Evolutionary conservation across 2,888 invertebrate species (phyloP).

Genomic region (Limulus polyphemus): DNA sequence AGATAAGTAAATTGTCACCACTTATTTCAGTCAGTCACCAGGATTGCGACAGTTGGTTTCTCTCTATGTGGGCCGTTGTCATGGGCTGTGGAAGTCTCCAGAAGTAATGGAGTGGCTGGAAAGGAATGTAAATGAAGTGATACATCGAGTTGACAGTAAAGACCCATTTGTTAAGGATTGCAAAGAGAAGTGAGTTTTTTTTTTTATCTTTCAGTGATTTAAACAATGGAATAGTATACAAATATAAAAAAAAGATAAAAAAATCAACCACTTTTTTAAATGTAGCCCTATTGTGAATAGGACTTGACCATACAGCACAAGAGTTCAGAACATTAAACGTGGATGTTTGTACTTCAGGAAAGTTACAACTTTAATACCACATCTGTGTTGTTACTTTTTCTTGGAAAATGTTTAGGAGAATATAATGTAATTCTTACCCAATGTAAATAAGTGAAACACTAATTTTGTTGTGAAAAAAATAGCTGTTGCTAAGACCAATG

Average conservation of each 20-base stretch:
- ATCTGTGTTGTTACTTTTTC: too few species aligned
- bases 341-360: too few species aligned
- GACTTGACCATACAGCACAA: background rate
- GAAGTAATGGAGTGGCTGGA: conserved; percentile 64
- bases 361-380: too few species aligned
- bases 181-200: conserved; percentile 41
- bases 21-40: conserved; percentile 42
- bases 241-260: background rate
- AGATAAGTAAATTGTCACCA: too few species aligned
- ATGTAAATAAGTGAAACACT: too few species aligned
- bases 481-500: too few species aligned
- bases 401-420: too few species aligned
- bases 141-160: conserved; percentile 50
- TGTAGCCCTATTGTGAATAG: background rate
- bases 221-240: too few species aligned
- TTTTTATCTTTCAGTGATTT: too few species aligned
- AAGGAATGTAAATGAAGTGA: conserved; percentile 50
- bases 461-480: too few species aligned
- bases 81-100: conserved; percentile 64
- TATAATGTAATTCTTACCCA: too few species aligned
- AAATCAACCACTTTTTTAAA: conserved; percentile 1
- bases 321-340: too few species aligned
- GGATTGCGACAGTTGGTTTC: conserved; percentile 55
- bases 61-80: conserved; percentile 59
- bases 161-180: conserved; percentile 47